phyloP scores from a whole-genome alignment of 2,888 invertebrate genomes.

The Drosophila koepferae region DNA sequence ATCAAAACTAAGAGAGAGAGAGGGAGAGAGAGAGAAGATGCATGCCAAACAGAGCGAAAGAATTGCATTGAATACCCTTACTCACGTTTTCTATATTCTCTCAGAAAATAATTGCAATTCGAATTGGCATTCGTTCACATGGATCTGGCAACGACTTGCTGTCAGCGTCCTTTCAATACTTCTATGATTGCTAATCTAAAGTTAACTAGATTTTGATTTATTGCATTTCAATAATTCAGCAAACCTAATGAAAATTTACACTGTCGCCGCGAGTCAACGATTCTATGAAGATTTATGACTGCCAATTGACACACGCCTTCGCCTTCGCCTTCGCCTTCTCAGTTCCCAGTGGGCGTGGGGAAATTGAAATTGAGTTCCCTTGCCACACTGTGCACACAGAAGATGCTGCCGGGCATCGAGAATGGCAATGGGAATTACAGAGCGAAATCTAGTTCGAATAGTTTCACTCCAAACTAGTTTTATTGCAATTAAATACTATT shows the following conservation, averaged over 20 bases:
- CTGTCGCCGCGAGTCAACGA: conserved; percentile 73
- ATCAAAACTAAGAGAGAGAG: background rate
- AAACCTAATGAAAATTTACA: conserved; percentile 72
- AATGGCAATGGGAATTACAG: background rate
- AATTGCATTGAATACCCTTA: conserved; percentile 37
- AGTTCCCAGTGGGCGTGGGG: conserved; percentile 19
- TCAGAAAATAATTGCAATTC: conserved; percentile 22
- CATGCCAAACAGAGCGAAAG: conserved; percentile 55
- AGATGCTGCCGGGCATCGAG: conserved; percentile 8
- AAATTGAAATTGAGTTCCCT: conserved; percentile 68
- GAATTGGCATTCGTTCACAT: conserved; percentile 3
- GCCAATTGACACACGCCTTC: conserved; percentile 73
- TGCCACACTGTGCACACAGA: conserved; percentile 4
- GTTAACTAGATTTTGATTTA: conserved; percentile 80
- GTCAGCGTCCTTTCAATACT: conserved; percentile 36
- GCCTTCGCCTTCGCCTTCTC: conserved; percentile 36
- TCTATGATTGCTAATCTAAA: conserved; percentile 51
- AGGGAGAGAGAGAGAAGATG: background rate
- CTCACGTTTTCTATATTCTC: conserved; percentile 29
- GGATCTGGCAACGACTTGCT: background rate
- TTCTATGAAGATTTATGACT: conserved; percentile 79
- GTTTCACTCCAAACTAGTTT: background rate
- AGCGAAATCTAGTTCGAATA: background rate
- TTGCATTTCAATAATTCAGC: conserved; percentile 68
- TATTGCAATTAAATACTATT: background rate